These are phyloP conservation scores for Mus minutoides DNA, from an alignment of 2,797 vertebrate species.

Conservation along the genomic window DNA sequence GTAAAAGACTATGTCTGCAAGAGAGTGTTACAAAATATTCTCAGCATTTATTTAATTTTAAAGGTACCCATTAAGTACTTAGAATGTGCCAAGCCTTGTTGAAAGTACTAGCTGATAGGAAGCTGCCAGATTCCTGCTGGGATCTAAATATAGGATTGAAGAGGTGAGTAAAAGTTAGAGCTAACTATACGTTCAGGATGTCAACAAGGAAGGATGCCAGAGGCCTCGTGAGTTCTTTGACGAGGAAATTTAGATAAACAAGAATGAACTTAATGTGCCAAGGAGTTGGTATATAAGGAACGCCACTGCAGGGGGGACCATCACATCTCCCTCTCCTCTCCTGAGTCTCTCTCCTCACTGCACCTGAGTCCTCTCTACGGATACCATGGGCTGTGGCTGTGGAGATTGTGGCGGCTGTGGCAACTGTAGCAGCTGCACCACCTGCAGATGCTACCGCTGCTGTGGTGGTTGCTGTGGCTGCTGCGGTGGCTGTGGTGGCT, in stretches of 20 bases:
- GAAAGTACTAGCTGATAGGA: no score
- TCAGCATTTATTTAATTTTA: background rate
- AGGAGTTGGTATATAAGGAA: background rate
- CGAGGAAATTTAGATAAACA: background rate
- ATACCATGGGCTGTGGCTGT: constrained; percentile 36
- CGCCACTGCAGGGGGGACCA: background rate
- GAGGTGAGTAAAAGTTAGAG: background rate
- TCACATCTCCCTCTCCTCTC: background rate
- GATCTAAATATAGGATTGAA: background rate
- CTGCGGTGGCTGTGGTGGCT: background rate
- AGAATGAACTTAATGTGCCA: background rate
- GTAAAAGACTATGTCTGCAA: background rate
- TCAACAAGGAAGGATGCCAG: background rate
- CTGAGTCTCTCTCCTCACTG: background rate
- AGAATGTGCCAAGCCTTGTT: rapidly evolving
- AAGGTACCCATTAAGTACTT: background rate
- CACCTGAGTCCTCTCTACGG: background rate
- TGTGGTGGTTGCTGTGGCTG: background rate
- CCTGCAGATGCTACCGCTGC: no score
- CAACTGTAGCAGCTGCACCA: background rate
- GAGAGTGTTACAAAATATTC: background rate
- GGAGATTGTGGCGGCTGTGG: rapidly evolving
- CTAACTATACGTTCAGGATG: background rate
- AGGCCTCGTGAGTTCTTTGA: background rate
- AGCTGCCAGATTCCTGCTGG: background rate